Evolutionary conservation across 2,797 vertebrate species (phyloP).

Genomic region (Sus cebifrons): DNA sequence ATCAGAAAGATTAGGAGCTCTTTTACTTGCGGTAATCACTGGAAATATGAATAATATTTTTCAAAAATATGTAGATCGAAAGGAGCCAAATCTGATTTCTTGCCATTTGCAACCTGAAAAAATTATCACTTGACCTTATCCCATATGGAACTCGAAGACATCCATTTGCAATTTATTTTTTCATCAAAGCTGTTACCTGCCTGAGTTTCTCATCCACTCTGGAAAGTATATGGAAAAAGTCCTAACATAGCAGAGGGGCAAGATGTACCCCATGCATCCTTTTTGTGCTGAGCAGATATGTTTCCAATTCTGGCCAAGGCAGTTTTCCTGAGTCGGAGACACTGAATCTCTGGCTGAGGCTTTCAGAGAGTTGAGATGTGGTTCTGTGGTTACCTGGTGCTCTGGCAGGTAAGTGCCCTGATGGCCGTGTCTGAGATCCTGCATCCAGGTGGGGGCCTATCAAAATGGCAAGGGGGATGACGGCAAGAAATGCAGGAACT

Average conservation of each 20-base stretch:
- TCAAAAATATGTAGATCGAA: constrained; percentile 15
- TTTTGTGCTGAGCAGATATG: neutral
- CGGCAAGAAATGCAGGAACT: neutral
- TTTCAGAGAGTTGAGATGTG: neutral
- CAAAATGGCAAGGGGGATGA: neutral
- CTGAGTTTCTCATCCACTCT: neutral
- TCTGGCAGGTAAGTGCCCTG: neutral
- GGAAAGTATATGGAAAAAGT: neutral
- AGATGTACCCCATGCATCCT: neutral
- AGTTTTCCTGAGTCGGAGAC: neutral
- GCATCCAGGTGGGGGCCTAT: neutral
- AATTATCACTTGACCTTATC: neutral
- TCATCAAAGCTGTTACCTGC: neutral
- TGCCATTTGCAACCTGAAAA: neutral
- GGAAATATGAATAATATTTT: constrained; percentile 46
- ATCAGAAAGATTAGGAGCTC: neutral
- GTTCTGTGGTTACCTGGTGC: neutral
- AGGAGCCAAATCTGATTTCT: constrained; percentile 13
- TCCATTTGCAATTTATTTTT: neutral
- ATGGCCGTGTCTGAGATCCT: neutral
- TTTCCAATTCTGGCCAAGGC: neutral
- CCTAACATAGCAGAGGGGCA: neutral
- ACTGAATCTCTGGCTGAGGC: neutral
- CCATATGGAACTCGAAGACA: neutral
- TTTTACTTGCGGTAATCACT: constrained; percentile 39